Conservation (phyloP, 2,113 vertebrate species). For the Lutjanus erythropterus region DNA sequence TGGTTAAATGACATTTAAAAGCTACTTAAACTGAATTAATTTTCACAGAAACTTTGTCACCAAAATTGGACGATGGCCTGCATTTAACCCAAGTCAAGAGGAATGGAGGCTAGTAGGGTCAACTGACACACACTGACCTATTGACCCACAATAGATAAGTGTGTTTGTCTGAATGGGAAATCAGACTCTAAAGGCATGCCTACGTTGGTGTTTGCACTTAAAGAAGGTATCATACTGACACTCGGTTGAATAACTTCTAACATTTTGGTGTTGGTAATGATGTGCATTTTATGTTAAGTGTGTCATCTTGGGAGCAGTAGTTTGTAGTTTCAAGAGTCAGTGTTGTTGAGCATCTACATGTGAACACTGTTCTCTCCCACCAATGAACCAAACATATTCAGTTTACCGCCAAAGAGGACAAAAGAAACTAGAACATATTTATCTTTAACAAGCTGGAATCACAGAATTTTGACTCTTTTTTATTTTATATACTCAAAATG, state of each 20-base stretch:
- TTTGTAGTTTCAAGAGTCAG: too few relatives aligned
- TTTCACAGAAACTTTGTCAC: background rate
- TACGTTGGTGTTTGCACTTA: background rate
- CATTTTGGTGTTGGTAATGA: too few relatives aligned
- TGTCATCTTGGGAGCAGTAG: too few relatives aligned
- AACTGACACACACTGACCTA: background rate
- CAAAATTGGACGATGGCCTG: background rate
- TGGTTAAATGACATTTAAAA: background rate
- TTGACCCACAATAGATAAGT: conserved; percentile 14
- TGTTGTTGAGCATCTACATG: background rate
- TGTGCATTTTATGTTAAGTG: too few relatives aligned
- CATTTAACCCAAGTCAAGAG: background rate
- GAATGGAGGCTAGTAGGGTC: background rate
- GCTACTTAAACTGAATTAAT: background rate
- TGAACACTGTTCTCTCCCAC: background rate
- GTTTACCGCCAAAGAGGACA: too few relatives aligned
- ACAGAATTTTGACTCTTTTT: too few relatives aligned
- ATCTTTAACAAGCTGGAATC: too few relatives aligned
- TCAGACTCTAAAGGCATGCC: background rate
- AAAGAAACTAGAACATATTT: too few relatives aligned
- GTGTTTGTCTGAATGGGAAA: background rate
- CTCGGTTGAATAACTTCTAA: background rate
- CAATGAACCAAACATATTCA: too few relatives aligned
- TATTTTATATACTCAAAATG: too few relatives aligned
- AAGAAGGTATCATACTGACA: background rate